Evolutionary conservation across 2,113 vertebrate genomes (phyloP), one percentile per base, ranked within the genome.

Genomic region (Corydoras sp.): DNA sequence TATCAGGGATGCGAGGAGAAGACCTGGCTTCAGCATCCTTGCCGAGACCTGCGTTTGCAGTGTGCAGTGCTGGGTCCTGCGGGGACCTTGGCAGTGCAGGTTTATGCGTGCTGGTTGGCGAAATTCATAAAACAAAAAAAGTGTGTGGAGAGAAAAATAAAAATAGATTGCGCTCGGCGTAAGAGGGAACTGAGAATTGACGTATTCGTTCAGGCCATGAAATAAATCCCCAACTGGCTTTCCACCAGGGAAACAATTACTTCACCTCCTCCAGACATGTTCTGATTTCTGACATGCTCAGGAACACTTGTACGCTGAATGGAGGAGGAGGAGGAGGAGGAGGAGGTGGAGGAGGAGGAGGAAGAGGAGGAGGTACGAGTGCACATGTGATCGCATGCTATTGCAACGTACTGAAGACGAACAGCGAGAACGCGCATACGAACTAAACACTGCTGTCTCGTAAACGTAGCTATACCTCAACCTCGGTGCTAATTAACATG

Each of bases 11-110:
- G 69, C 69, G 51, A 69, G 32, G 53, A 55, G 30, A 30, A 13
- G 53, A 54, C 56, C 29, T 14, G 30, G 51, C 51, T 15, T 10
- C 60, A 53, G 53, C 30, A 62, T 14, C 32, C 29, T 62, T 60
- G 55, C 74, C 51, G 54, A 76, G 48, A 60, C 58, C 58, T 58
- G 63, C 12, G 71, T 80, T 77, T 77, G 72, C 76, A 74, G 78
- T 63, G 50, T 35, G 31, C 69, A 55, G 65, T 30, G 18, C 50
- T 75, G 54, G 9, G 43, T 67, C 62, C 68, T 56, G n/a, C 66
- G 58, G 68, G 63, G 58, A 67, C 35, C 7, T 43, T 43, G 58
- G 72, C 11, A 14, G 60, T n/a, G 30, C 60, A 50, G 68, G 58
- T 12, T 58, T 77, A 65, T 69, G 64, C 75, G 11, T 65, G 54